Base-by-base conservation (phyloP, 2,113 vertebrate species). In the Percopsis transmontana region DNA sequence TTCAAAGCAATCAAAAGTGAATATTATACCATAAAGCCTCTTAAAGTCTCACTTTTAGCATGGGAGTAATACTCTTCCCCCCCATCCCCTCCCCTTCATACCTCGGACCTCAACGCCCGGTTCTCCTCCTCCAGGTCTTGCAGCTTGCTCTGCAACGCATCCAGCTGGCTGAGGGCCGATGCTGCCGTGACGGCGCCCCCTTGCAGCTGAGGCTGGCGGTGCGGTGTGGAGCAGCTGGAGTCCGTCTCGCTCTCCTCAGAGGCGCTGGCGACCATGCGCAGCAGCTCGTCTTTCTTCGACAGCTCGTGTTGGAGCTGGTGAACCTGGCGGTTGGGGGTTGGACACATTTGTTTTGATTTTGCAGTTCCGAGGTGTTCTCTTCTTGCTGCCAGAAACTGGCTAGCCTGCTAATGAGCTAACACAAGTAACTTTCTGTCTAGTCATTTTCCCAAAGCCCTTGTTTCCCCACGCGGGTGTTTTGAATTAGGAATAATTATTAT, bases 61-160 rank as follows among this genome's bases (percentile, higher is more conserved):
- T n/a, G n/a, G n/a, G n/a, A n/a, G n/a, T n/a, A n/a, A n/a, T n/a
- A n/a, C n/a, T n/a, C 42, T 12, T 16, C 42, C 42, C 42, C 3
- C 42, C 45, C 11, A 5, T 6, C 45, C 45, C 14, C 45, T 48
- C 16, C 16, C 16, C 5, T 13, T 50, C 68, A 0, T 79, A 96
- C 97, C 95, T 98, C 95, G 0, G 95, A 94, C 59, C 95, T 92
- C 68, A 99, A 92, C 6, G 89, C 71, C 68, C 94, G 78, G 88
- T 98, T 99, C 83, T 99, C 96, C 78, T 98, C 97, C 76, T 99
- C 97, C 84, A 99, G 84, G n/a, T 97, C 95, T 60, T 93, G 91
- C 58, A 99, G 94, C 74, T 98, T 99, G 63, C 91, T 89, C 57
- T 98, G 95, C 79, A 99, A 85, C 42, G 83, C 89, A 85, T 98